Conservation (phyloP, 2,113 vertebrate species). For the Jacana jacana region DNA sequence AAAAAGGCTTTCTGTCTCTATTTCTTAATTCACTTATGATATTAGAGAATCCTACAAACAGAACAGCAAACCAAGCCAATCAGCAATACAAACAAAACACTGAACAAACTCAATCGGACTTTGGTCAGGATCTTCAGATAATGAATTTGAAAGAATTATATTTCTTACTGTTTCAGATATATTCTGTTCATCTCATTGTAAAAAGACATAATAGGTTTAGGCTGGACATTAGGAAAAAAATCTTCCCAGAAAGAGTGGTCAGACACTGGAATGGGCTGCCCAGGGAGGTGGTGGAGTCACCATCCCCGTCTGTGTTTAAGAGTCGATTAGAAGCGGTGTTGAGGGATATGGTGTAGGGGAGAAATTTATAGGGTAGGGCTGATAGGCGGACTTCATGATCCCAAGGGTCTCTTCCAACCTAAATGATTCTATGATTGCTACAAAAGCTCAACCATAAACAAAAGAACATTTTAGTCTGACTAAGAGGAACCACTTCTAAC, state of each 20-base stretch:
- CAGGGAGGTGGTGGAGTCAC: no score
- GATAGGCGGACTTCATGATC: no score
- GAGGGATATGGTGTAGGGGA: no score
- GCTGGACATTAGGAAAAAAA: no score
- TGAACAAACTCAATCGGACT: not conserved
- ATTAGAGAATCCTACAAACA: rapidly evolving
- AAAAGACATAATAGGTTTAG: not conserved
- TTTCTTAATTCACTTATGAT: not conserved
- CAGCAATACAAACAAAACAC: not conserved
- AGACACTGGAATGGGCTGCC: no score
- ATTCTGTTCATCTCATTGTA: not conserved
- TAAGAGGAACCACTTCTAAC: not conserved
- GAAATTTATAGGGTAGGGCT: no score
- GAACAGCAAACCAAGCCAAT: not conserved
- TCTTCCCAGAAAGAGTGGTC: no score
- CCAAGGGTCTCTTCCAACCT: no score
- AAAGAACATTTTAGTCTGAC: not conserved
- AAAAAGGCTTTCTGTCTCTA: not conserved
- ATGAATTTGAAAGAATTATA: not conserved
- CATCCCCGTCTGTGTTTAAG: no score
- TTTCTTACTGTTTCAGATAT: not conserved
- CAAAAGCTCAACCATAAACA: not conserved
- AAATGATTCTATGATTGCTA: no score
- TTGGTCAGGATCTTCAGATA: not conserved
- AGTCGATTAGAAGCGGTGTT: no score